A percentile compares a stretch with the other conserved stretches of the same genome.
Conservation (phyloP, 2,113 vertebrate genomes). For the Abramis brama region DNA sequence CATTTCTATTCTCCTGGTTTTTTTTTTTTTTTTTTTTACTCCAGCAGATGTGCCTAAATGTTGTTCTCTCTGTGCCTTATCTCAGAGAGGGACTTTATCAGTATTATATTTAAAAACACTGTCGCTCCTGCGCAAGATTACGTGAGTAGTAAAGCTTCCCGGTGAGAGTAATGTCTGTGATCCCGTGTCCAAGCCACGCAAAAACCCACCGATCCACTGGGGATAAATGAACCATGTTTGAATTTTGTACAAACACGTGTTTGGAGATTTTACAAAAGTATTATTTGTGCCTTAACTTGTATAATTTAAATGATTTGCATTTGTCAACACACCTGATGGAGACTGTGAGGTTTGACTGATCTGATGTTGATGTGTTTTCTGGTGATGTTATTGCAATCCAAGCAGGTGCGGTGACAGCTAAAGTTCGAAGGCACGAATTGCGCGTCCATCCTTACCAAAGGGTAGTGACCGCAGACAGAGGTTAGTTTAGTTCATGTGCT, state of each 20-base stretch:
- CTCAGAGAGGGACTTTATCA: conserved; percentile 72
- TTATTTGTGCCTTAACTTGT: conserved; percentile 91
- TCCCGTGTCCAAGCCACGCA: conserved; percentile 77
- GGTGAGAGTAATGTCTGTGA: conserved; percentile 64
- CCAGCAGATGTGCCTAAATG: conserved; percentile 82
- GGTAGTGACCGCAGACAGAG: conserved; percentile 94
- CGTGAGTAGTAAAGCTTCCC: conserved; percentile 88
- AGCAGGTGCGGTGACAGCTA: conserved; percentile 96
- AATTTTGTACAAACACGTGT: conserved; percentile 77
- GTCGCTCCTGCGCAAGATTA: conserved; percentile 81
- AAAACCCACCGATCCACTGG: conserved; percentile 75
- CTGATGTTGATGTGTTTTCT: conserved; percentile 69
- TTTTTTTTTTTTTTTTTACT: conserved; percentile 55
- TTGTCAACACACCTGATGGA: conserved; percentile 67
- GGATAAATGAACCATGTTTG: conserved; percentile 78
- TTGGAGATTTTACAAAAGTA: conserved; percentile 47
- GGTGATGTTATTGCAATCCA: conserved; percentile 89
- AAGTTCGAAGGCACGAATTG: conserved; percentile 94
- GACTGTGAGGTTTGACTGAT: conserved; percentile 75
- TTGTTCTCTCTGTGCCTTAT: conserved; percentile 78
- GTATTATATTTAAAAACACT: conserved; percentile 77
- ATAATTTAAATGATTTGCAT: conserved; percentile 75
- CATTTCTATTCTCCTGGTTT: conserved; percentile 76
- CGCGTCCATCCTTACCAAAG: conserved; percentile 97
- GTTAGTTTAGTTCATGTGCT: conserved; percentile 88